Conservation (phyloP, 2,888 invertebrate genomes). For the Trichopoda pennipes region DNA sequence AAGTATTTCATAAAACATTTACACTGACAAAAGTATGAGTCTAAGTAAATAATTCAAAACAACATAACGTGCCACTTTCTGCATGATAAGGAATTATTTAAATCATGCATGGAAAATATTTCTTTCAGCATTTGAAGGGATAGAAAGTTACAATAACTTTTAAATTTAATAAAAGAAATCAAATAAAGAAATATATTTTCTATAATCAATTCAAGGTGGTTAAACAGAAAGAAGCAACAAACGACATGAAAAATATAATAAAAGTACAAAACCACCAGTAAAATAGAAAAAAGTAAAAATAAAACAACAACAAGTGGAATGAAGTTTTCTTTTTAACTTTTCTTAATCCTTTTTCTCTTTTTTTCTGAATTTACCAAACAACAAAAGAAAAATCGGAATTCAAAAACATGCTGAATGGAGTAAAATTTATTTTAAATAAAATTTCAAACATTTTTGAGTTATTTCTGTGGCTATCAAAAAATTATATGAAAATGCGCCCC, state of each 20-base stretch:
- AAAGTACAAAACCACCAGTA: constrained; percentile 49
- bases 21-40: constrained; percentile 15
- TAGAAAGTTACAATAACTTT: constrained; percentile 1
- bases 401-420: too few species aligned
- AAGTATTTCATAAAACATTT: constrained; percentile 12
- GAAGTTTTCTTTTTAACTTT: constrained; percentile 9
- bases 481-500: too few species aligned
- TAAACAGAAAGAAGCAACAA: constrained; percentile 33
- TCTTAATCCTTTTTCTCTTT: constrained; percentile 31
- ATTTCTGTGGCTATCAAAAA: too few species aligned
- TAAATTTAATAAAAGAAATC: constrained; percentile 11
- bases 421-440: too few species aligned
- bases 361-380: neutral
- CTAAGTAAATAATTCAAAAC: constrained; percentile 36
- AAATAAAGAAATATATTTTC: neutral
- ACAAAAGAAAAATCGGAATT: too few species aligned
- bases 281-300: constrained; percentile 1
- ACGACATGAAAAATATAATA: constrained; percentile 19
- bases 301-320: neutral
- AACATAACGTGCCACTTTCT: constrained; percentile 57
- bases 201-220: constrained; percentile 56
- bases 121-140: neutral
- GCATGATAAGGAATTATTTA: constrained; percentile 60
- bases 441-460: too few species aligned
- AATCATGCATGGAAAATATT: constrained; percentile 28